Percentiles rank a stretch among this genome's conserved stretches.
These are phyloP conservation scores for Perca fluviatilis DNA, from an alignment of 2,113 vertebrate species.

Conservation along the genomic window DNA sequence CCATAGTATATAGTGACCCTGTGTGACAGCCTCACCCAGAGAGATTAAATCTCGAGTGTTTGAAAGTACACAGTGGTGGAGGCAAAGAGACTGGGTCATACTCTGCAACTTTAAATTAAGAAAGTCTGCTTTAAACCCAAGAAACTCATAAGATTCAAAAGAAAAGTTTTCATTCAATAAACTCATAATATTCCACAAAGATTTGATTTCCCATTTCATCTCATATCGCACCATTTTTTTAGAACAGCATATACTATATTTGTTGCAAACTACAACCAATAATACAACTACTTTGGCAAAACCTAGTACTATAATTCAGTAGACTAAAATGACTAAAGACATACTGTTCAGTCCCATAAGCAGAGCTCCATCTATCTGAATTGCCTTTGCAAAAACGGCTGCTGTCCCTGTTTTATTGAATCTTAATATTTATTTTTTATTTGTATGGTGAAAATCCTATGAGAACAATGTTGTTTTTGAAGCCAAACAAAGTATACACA, in stretches of 20 bases:
- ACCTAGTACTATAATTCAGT: constrained; percentile 27
- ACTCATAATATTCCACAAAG: constrained; percentile 58
- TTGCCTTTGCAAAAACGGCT: constrained; percentile 47
- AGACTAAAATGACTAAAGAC: constrained; percentile 64
- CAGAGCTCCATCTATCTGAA: constrained; percentile 54
- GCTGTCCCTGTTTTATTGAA: constrained; percentile 44
- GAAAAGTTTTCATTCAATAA: constrained; percentile 66
- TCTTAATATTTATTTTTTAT: constrained; percentile 37
- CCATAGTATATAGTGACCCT: constrained; percentile 51
- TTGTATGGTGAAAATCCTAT: constrained; percentile 45
- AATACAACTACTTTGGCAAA: constrained; percentile 36
- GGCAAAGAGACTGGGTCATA: constrained; percentile 19
- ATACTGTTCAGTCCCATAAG: constrained; percentile 56
- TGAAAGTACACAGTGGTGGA: constrained; percentile 28
- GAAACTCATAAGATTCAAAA: constrained; percentile 60
- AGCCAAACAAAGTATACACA: constrained; percentile 32
- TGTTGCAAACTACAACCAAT: constrained; percentile 58
- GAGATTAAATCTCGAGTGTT: constrained; percentile 56
- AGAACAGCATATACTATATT: constrained; percentile 39
- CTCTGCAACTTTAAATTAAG: constrained; percentile 28
- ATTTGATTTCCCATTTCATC: constrained; percentile 62
- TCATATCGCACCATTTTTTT: constrained; percentile 27
- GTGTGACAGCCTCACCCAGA: constrained; percentile 56
- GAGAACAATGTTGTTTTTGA: constrained; percentile 45
- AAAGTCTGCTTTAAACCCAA: constrained; percentile 36